Base-by-base conservation (phyloP, 2,797 vertebrate genomes). In the Pseudochromis fuscus region DNA sequence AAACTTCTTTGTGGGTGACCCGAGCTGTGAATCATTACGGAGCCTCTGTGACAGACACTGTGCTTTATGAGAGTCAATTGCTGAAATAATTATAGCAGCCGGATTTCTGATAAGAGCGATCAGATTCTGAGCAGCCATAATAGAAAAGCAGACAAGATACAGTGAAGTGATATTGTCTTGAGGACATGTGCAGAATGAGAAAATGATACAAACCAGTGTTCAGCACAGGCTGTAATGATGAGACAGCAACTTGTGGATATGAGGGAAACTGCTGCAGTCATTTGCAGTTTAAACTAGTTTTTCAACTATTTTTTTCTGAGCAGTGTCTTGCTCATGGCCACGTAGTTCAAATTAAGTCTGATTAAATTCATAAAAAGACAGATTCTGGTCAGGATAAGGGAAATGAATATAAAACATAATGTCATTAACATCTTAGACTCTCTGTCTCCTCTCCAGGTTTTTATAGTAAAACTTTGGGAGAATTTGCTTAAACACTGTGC, bases 51-150 rank as follows among this genome's bases (percentile, higher is more conserved):
- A 59, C 61, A 25, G 74, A 62, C 64, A 0, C 50, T 1, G 71
- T n/a, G 37, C 58, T 76, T 70, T 30, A 45, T 27, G 52, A 25
- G 28, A 58, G 40, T 9, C 21, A 37, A 30, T 65, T 35, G 63
- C 66, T 37, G 31, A 67, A 66, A 63, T 67, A 48, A 69, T 76
- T 65, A 49, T 5, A 59, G 6, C 49, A 21, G 69, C 56, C 56
- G 35, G 50, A 68, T 69, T 33, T 38, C 64, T 57, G 60, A 79
- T 77, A 75, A 77, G 59, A 67, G 48, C 67, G 40, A 77, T 84
- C 73, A 37, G 64, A 80, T 75, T 71, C 35, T 44, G 31, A 63
- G 55, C 46, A 12, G 62, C 30, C 3, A 42, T 56, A 69, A 53
- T 51, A 62, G 61, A 72, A 73, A 0, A 67, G 70, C 51, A 68